These are phyloP conservation scores for Sericinus montela DNA, from an alignment of 2,888 invertebrate species.

Conservation along the genomic window DNA sequence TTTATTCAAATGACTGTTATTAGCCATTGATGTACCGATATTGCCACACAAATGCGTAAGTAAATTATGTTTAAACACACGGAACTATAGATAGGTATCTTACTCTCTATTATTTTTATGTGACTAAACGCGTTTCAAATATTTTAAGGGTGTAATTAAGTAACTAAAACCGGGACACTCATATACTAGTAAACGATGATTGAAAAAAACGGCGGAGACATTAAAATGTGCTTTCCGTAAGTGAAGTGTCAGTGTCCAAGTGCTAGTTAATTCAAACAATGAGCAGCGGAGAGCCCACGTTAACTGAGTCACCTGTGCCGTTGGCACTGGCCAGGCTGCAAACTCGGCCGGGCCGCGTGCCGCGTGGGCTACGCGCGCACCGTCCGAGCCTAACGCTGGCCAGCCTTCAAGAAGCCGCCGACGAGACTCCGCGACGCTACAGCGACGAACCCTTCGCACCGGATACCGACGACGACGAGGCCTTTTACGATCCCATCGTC, in stretches of 20 bases:
- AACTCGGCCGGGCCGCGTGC: constrained; percentile 49
- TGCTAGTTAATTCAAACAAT: constrained; percentile 46
- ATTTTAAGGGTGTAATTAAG: not conserved
- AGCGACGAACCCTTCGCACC: constrained; percentile 57
- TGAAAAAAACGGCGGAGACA: constrained; percentile 53
- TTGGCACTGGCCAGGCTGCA: constrained; percentile 66
- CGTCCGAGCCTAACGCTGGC: constrained; percentile 68
- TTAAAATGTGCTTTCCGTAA: constrained; percentile 20
- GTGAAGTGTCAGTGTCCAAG: constrained; percentile 42
- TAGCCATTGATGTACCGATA: not conserved
- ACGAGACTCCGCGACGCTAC: constrained; percentile 63
- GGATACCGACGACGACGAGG: constrained; percentile 65
- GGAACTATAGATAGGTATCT: no score
- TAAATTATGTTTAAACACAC: no score
- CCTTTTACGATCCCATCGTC: constrained; percentile 48
- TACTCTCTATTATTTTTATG: no score
- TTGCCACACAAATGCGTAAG: constrained; percentile 11
- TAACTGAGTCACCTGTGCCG: constrained; percentile 73
- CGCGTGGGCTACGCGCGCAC: constrained; percentile 54
- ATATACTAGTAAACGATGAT: constrained; percentile 18
- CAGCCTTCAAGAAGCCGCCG: constrained; percentile 65
- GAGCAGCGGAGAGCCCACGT: constrained; percentile 65
- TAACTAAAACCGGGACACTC: not conserved
- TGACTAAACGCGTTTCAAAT: not conserved
- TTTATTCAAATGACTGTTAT: not conserved